phyloP scores from a whole-genome alignment of 2,113 vertebrate genomes.

The Pogonocichla stellata region DNA sequence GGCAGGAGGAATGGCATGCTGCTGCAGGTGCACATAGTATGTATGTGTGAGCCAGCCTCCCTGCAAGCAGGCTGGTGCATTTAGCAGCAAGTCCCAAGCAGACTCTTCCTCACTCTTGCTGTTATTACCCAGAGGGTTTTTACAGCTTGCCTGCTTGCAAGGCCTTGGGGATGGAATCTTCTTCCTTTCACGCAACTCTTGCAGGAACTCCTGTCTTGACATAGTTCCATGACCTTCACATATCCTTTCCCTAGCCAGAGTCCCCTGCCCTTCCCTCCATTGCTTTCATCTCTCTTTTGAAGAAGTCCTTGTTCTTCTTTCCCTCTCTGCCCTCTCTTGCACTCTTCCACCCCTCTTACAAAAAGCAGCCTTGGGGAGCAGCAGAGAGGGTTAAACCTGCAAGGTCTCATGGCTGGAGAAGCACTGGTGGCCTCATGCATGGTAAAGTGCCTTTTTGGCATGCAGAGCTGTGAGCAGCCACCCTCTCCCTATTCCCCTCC shows the following conservation, averaged over 20 bases:
- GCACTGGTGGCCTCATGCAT: background rate
- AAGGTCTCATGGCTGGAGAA: background rate
- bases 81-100: background rate
- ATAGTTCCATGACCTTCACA: background rate
- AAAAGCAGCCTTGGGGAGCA: background rate
- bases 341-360: background rate
- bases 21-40: background rate
- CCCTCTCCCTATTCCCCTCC: constrained; percentile 13
- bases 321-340: background rate
- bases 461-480: constrained; percentile 9
- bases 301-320: background rate
- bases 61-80: background rate
- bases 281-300: background rate
- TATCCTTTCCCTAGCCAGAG: background rate
- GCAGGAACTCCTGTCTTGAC: background rate
- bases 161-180: background rate
- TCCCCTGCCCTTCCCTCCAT: background rate
- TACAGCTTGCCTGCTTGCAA: background rate
- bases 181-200: background rate
- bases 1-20: background rate
- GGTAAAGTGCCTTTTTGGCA: constrained; percentile 54
- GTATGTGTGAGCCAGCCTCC: fast-evolving
- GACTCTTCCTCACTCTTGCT: background rate
- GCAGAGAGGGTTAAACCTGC: background rate
- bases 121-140: background rate